phyloP scores from a whole-genome alignment of 2,888 invertebrate species.

The Furcula furcula region DNA sequence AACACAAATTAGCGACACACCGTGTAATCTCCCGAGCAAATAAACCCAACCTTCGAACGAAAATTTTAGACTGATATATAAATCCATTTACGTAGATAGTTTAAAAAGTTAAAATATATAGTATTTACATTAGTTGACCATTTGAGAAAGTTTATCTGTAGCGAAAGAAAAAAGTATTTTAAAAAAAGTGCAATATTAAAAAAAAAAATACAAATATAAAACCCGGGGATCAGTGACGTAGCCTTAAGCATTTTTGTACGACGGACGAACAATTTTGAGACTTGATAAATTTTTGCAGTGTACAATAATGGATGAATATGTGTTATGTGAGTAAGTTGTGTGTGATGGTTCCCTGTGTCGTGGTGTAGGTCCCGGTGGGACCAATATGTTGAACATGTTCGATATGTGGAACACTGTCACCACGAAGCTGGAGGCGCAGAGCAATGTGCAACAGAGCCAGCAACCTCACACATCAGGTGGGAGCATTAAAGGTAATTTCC shows the following conservation, averaged over 20 bases:
- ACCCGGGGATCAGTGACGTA: conserved; percentile 74
- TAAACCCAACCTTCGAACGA: conserved; percentile 74
- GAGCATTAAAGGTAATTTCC: conserved; percentile 89
- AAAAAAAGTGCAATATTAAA: conserved; percentile 50
- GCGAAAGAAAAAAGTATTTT: conserved; percentile 43
- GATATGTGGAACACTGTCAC: conserved; percentile 92
- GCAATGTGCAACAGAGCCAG: conserved; percentile 84
- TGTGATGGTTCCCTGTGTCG: conserved; percentile 39
- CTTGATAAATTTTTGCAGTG: conserved; percentile 49
- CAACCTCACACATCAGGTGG: conserved; percentile 91
- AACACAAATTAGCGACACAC: conserved; percentile 55
- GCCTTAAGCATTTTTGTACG: conserved; percentile 69
- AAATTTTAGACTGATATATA: conserved; percentile 80
- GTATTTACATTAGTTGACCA: conserved; percentile 81
- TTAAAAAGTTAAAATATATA: conserved; percentile 50
- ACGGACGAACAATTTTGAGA: conserved; percentile 70
- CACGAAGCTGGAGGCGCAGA: conserved; percentile 87
- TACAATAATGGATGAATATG: conserved; percentile 53
- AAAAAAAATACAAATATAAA: conserved; percentile 56
- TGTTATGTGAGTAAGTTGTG: conserved; percentile 32
- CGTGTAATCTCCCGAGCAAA: conserved; percentile 65
- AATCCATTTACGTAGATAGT: conserved; percentile 65
- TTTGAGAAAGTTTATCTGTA: conserved; percentile 78
- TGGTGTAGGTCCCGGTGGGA: conserved; percentile 38
- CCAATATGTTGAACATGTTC: conserved; percentile 85